These are phyloP conservation scores for Aplysina aerophoba DNA, from an alignment of 37 sponge, comb jelly and placozoan species.

Conservation along the genomic window DNA sequence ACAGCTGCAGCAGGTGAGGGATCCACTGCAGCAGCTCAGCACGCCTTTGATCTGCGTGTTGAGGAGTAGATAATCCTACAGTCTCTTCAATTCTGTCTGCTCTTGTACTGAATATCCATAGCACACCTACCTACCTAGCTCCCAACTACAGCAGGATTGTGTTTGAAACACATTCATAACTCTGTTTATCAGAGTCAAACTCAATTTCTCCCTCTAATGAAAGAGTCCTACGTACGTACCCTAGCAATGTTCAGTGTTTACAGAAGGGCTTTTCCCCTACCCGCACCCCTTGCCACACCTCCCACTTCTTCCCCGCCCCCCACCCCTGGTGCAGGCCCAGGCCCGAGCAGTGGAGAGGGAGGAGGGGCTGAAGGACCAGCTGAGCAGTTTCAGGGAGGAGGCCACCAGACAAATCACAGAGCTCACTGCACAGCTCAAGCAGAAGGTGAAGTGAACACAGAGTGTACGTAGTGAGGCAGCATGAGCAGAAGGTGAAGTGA, in stretches of 20 bases:
- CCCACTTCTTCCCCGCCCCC: too few relatives aligned
- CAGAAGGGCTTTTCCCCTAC: background rate
- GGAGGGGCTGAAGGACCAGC: slow-evolving; percentile 45
- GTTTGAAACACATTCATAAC: too few relatives aligned
- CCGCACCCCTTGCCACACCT: background rate
- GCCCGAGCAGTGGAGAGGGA: slow-evolving; percentile 13
- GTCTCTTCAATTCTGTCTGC: too few relatives aligned
- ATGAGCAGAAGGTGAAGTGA: background rate
- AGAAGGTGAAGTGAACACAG: slow-evolving; percentile 14
- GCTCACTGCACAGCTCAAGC: slow-evolving; percentile 51
- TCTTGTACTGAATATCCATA: too few relatives aligned
- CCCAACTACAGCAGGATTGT: too few relatives aligned
- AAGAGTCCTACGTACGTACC: too few relatives aligned
- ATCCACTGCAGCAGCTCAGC: background rate
- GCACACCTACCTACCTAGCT: too few relatives aligned
- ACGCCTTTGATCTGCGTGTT: too few relatives aligned
- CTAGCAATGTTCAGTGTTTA: too few relatives aligned
- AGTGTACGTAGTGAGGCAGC: background rate
- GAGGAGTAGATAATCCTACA: background rate
- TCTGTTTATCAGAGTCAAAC: too few relatives aligned
- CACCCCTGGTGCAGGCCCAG: background rate
- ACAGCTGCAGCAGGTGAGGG: slow-evolving; percentile 15
- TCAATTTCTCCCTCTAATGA: too few relatives aligned
- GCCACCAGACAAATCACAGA: slow-evolving; percentile 55
- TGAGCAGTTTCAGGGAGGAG: slow-evolving; percentile 46